These are phyloP conservation scores for Asarcornis scutulata DNA, from an alignment of 2,113 vertebrate species.

Conservation along the genomic window DNA sequence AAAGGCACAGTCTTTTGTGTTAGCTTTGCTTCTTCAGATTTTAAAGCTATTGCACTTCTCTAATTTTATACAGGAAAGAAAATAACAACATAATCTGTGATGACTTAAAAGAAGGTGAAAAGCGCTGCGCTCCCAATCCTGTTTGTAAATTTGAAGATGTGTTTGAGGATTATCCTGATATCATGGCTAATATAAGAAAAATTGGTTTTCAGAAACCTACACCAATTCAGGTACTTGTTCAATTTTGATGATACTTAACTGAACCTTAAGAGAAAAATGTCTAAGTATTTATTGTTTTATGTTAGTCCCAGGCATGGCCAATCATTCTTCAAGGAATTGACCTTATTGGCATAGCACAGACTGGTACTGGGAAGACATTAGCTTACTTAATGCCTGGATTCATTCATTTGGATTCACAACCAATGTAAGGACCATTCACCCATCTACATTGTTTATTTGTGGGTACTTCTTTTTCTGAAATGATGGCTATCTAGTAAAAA, in stretches of 20 bases:
- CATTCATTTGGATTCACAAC: constrained; percentile 93
- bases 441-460: background rate
- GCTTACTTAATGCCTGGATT: constrained; percentile 95
- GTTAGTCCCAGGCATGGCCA: constrained; percentile 94
- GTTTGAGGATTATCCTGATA: constrained; percentile 86
- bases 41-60: background rate
- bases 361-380: constrained; percentile 95
- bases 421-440: constrained; percentile 79
- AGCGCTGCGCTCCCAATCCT: constrained; percentile 88
- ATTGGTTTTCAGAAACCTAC: constrained; percentile 91
- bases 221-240: constrained; percentile 90
- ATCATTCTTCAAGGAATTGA: constrained; percentile 90
- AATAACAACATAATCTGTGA: constrained; percentile 92
- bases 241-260: background rate
- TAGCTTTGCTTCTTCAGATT: background rate
- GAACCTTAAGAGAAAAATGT: background rate
- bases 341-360: constrained; percentile 95
- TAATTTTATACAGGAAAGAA: constrained; percentile 82
- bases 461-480: background rate
- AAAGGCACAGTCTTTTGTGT: background rate
- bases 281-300: constrained; percentile 18
- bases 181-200: constrained; percentile 89
- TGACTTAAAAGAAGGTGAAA: constrained; percentile 87
- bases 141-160: constrained; percentile 88
- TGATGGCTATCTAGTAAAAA: background rate